Evolutionary conservation across 2,113 vertebrate genomes (phyloP), one percentile per base, ranked within the genome.

Genomic region (Myocastor coypus): DNA sequence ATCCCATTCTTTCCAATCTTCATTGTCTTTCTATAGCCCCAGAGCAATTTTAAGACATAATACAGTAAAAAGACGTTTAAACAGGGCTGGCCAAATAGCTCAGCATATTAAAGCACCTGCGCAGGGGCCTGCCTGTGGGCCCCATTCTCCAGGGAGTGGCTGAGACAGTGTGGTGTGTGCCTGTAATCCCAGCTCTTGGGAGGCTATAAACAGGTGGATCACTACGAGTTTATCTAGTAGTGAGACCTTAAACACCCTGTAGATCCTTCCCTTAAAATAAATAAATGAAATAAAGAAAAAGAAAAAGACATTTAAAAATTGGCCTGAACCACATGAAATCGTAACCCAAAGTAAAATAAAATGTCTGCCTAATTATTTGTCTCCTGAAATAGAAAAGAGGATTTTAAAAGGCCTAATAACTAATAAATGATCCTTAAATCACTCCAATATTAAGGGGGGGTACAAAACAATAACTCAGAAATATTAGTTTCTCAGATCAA

Each of bases 341-440:
- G 37, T 52, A 93, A 83, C 4, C 37, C 24, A 88, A 95, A 82
- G 89, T 26, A 83, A 83, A n/a, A n/a, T 32, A 68, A 68, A 94
- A 84, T 63, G 42, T 84, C 83, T 96, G 55, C 46, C 77, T 82
- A 75, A 81, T 50, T 88, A 87, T 87, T 90, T 66, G 59, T 28
- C 37, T 87, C 30, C 16, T 83, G 61, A 6, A 85, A 4, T 52
- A 68, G 50, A 80, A 96, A 89, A 82, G 87, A 22, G 30, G 78
- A 88, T 83, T 92, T 94, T 34, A 66, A 57, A 78, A 83, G 34
- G 14, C 34, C 82, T 63, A 37, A 71, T 91, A 50, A 80, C 40
- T 94, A 83, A 63, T 40, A 93, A 91, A 87, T 64, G 89, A 94
- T 92, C 46, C 83, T 90, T 78, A 83, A 90, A 92, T 73, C 64